Evolutionary conservation across 2,888 invertebrate species (phyloP), one percentile per base, ranked within the genome.

Genomic region (Colostygia pectinataria): DNA sequence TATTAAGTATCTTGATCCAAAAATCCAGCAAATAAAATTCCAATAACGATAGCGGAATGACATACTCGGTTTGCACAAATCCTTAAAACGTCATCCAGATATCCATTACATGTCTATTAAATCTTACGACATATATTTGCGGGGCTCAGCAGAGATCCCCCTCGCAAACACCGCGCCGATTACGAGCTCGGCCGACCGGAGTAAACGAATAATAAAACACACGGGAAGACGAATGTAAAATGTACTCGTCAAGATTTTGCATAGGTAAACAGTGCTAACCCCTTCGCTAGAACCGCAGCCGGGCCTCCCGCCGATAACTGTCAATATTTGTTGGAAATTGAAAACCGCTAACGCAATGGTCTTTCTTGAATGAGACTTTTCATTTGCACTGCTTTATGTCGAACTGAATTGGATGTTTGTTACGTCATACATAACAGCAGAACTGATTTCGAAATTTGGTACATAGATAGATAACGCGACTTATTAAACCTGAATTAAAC

Each of bases 31-130:
- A 86, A 90, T 89, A 86, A 89, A 89, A 88, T 85, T 87, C 82
- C 85, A 87, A 88, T 90, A 78, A 80, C 80, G 55, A 71, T 75
- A 79, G 82, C 77, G 79, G 84, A 86, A 87, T 88, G 88, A 87
- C 89, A 87, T 88, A 88, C 88, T 89, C 85, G 83, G 90, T 89
- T 89, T 90, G 89, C 90, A 77, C 88, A 90, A 90, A 90, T 89
- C 90, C 90, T 90, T 89, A 89, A 89, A 89, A 85, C 83, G 90
- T 89, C 90, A 90, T 90, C 87, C 88, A 88, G 89, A 90, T 89
- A 90, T 90, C 90, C 88, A 90, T 90, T 89, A 90, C 90, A 90
- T 89, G 87, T 89, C 87, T 89, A 90, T 90, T 90, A 90, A 89
- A 89, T 89, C 90, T 89, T 84, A 89, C 88, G 90, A 90, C 90